Conservation (phyloP, 2,113 vertebrate genomes). For the Apteryx mantelli region DNA sequence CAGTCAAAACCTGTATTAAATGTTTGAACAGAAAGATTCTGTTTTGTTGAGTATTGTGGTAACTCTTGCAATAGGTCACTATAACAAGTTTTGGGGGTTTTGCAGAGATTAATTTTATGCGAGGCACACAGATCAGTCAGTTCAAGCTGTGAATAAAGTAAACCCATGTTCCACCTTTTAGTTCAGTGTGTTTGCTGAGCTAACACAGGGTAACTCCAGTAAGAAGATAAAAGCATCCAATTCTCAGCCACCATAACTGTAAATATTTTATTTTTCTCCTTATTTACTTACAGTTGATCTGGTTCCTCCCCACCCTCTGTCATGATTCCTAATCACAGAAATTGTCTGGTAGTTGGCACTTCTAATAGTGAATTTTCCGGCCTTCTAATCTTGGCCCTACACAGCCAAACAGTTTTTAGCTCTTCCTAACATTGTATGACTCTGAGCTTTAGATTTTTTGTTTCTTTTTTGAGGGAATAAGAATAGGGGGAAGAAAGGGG, state of each 20-base stretch:
- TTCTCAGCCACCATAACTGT: neutral
- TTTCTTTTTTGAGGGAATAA: neutral
- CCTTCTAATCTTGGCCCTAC: neutral
- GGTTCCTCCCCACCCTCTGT: neutral
- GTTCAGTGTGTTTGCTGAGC: neutral
- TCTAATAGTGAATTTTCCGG: neutral
- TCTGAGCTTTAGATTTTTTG: neutral
- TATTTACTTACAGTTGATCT: neutral
- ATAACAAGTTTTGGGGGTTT: neutral
- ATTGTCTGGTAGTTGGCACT: neutral
- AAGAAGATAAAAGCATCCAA: neutral
- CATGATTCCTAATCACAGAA: neutral
- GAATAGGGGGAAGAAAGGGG: neutral
- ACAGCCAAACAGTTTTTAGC: neutral
- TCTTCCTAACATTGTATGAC: neutral
- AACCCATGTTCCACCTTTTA: neutral
- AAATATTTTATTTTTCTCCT: neutral
- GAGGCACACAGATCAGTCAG: neutral
- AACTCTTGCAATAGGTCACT: neutral
- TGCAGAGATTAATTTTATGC: neutral
- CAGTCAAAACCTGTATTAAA: neutral
- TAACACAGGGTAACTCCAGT: neutral
- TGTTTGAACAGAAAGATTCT: neutral
- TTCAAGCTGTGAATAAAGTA: neutral
- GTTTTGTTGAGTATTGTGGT: neutral